Evolutionary conservation across 2,888 invertebrate genomes (phyloP).

Genomic region (Pristionchus arcanus): DNA sequence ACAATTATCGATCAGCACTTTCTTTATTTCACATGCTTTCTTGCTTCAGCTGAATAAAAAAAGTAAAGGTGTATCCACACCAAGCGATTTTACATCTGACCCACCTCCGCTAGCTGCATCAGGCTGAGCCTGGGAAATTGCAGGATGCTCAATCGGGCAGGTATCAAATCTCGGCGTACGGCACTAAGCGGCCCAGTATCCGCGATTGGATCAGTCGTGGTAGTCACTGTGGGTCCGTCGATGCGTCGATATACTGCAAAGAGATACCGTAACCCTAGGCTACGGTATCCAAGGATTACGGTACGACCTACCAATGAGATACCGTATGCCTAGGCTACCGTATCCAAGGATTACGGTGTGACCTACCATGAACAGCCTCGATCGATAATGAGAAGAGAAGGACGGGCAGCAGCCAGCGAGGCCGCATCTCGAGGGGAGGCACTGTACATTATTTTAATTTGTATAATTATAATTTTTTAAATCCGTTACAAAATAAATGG

Average conservation of each 20-base stretch:
- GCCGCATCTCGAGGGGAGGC: constrained; percentile 24
- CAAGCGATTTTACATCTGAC: not conserved
- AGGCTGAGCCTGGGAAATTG: not conserved
- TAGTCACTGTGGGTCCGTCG: not conserved
- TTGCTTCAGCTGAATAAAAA: too few relatives aligned
- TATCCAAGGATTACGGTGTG: not conserved
- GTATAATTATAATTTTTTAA: not conserved
- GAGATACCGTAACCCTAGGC: not conserved
- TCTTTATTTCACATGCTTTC: too few relatives aligned
- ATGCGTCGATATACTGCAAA: constrained; percentile 16
- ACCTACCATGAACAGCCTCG: constrained; percentile 2
- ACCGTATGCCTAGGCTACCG: not conserved
- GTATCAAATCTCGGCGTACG: not conserved
- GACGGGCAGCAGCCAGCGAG: constrained; percentile 21
- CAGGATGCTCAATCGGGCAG: not conserved
- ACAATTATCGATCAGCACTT: not conserved
- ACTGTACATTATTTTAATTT: not conserved
- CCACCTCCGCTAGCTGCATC: not conserved
- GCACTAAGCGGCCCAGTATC: not conserved
- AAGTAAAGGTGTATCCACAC: too few relatives aligned
- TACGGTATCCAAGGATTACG: not conserved
- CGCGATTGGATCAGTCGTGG: not conserved
- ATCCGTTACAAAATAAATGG: too few relatives aligned
- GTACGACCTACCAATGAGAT: not conserved
- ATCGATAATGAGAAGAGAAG: constrained; percentile 16